A percentile compares a stretch with the other conserved stretches of the same genome.
These are phyloP conservation scores for Buathra laborator DNA, from an alignment of 2,888 invertebrate genomes.

Conservation along the genomic window DNA sequence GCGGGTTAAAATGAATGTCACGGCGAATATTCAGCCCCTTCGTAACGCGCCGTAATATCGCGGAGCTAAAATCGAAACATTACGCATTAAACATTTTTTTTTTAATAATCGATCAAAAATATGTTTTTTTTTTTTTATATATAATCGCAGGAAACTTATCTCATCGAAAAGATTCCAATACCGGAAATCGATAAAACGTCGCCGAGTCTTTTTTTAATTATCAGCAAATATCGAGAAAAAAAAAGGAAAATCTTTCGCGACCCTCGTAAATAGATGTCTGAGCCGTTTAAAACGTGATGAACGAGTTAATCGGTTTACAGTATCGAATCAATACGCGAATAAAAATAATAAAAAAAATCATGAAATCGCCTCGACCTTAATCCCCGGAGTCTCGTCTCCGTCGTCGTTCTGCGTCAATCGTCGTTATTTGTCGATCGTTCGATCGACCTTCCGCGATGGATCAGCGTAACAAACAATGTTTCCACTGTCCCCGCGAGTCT, in stretches of 20 bases:
- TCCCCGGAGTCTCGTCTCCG: slow-evolving; percentile 25
- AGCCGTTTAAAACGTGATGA: background rate
- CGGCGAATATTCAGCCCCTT: too few species aligned
- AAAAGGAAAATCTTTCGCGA: too few species aligned
- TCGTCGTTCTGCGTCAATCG: slow-evolving; percentile 26
- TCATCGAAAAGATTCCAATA: too few species aligned
- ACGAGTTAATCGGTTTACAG: slow-evolving; percentile 2
- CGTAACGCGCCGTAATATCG: too few species aligned
- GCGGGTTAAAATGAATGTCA: background rate
- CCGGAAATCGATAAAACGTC: too few species aligned
- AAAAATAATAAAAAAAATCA: background rate
- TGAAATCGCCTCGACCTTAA: slow-evolving; percentile 25
- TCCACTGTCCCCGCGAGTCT: background rate
- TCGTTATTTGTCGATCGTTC: background rate
- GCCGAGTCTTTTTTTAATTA: too few species aligned
- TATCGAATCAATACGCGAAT: slow-evolving; percentile 5
- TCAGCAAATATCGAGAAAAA: too few species aligned
- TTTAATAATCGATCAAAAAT: too few species aligned
- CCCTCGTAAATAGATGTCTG: background rate
- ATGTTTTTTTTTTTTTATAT: too few species aligned
- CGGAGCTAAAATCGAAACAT: too few species aligned
- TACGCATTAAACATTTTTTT: too few species aligned
- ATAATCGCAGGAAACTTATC: too few species aligned
- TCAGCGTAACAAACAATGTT: slow-evolving; percentile 18
- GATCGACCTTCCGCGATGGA: slow-evolving; percentile 31